These are phyloP conservation scores for Polyodon spathula DNA, from an alignment of 2,113 vertebrate genomes.

Conservation along the genomic window DNA sequence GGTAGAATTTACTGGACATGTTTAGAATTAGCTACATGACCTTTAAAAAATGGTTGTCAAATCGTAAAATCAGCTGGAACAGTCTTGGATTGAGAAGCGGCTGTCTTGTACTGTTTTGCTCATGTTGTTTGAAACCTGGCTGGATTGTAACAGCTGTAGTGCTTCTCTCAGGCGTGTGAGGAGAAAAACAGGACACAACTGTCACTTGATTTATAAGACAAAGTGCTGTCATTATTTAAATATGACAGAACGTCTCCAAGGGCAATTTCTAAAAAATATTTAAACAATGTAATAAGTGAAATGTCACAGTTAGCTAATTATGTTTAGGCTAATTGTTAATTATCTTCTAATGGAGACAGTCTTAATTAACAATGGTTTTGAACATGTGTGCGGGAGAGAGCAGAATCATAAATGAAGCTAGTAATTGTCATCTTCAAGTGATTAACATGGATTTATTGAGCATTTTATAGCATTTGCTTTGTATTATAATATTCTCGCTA, in stretches of 20 bases:
- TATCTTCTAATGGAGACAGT: conserved; percentile 83
- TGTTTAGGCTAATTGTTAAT: conserved; percentile 99
- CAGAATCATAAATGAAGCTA: conserved; percentile 52
- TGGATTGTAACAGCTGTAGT: conserved; percentile 11
- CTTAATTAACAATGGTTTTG: conserved; percentile 91
- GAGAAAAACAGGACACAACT: conserved; percentile 43
- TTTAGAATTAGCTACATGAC: too few relatives aligned
- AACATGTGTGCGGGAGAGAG: conserved; percentile 35
- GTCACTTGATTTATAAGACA: conserved; percentile 82
- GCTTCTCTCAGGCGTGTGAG: conserved; percentile 9
- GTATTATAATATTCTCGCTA: conserved; percentile 33
- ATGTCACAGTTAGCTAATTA: conserved; percentile 94
- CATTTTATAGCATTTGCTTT: conserved; percentile 38
- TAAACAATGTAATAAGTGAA: conserved; percentile 89
- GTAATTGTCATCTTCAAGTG: conserved; percentile 57
- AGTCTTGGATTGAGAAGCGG: too few relatives aligned
- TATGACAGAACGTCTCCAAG: conserved; percentile 77
- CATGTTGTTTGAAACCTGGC: not conserved
- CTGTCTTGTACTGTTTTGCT: too few relatives aligned
- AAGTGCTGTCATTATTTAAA: conserved; percentile 71
- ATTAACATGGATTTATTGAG: conserved; percentile 62
- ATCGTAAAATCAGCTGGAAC: too few relatives aligned
- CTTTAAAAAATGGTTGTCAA: too few relatives aligned
- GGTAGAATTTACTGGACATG: too few relatives aligned
- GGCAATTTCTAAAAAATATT: conserved; percentile 94